Percentiles rank a stretch among this genome's conserved stretches.
Conservation (phyloP, 2,113 vertebrate genomes). For the Neofelis nebulosa region DNA sequence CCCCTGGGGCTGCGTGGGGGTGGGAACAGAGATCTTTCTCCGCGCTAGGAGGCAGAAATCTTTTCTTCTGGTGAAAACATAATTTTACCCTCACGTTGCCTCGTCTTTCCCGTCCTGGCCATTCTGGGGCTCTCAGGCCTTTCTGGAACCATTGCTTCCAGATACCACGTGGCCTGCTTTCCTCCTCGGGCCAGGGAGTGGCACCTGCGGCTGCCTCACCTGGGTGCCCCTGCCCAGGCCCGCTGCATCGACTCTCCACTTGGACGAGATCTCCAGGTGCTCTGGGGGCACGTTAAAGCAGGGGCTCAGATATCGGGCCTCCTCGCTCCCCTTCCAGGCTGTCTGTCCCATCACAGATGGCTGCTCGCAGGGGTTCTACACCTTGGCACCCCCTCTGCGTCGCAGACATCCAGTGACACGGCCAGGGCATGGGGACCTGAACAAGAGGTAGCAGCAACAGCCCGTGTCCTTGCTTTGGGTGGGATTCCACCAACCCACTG, state of each 20-base stretch:
- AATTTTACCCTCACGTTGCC: neutral
- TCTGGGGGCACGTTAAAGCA: neutral
- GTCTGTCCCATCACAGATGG: neutral
- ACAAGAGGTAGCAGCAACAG: rapidly evolving
- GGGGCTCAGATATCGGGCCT: neutral
- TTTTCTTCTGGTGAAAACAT: constrained; percentile 25
- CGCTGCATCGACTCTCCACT: neutral
- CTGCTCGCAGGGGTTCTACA: neutral
- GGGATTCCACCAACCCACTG: neutral
- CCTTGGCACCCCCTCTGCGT: no score
- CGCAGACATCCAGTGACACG: neutral
- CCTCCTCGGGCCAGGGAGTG: neutral
- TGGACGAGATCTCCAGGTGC: no score
- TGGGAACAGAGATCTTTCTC: neutral
- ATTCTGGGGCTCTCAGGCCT: neutral
- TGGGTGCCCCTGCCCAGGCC: neutral
- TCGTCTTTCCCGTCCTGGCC: neutral
- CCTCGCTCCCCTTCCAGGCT: neutral
- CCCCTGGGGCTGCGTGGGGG: constrained; percentile 48
- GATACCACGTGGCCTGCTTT: neutral
- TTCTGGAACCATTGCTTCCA: neutral
- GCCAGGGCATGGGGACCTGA: neutral
- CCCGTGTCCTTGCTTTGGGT: neutral
- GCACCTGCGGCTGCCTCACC: neutral
- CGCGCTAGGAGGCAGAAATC: neutral